phyloP scores from a whole-genome alignment of 2,888 invertebrate genomes.

The Labia minor region DNA sequence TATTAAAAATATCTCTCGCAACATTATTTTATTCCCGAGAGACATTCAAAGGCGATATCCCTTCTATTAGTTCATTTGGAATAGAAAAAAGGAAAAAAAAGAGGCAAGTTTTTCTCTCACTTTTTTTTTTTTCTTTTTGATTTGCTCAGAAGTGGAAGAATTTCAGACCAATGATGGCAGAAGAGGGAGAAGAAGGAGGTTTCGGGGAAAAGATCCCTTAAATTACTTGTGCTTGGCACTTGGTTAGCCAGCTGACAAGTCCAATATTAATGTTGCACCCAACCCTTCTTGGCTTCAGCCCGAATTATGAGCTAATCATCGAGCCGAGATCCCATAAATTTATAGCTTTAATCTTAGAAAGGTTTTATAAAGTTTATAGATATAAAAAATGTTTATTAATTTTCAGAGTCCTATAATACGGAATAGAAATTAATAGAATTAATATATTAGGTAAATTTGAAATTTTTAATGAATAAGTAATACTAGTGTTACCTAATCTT shows the following conservation, averaged over 20 bases:
- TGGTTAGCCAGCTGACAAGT: background rate
- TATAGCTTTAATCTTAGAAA: background rate
- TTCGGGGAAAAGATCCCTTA: background rate
- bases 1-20: background rate
- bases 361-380: no score
- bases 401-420: no score
- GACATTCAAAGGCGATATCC: background rate
- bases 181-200: background rate
- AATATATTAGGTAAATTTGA: no score
- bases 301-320: background rate
- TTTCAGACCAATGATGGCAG: background rate
- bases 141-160: background rate
- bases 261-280: background rate
- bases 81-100: background rate
- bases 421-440: no score
- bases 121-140: background rate
- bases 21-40: background rate
- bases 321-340: background rate
- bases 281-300: background rate
- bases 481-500: no score
- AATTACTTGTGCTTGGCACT: background rate
- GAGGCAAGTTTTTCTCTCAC: background rate
- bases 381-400: no score
- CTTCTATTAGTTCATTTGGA: background rate
- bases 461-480: no score